Base-by-base conservation (phyloP, 2,797 vertebrate species). In the Chlorospingus semifuscus region DNA sequence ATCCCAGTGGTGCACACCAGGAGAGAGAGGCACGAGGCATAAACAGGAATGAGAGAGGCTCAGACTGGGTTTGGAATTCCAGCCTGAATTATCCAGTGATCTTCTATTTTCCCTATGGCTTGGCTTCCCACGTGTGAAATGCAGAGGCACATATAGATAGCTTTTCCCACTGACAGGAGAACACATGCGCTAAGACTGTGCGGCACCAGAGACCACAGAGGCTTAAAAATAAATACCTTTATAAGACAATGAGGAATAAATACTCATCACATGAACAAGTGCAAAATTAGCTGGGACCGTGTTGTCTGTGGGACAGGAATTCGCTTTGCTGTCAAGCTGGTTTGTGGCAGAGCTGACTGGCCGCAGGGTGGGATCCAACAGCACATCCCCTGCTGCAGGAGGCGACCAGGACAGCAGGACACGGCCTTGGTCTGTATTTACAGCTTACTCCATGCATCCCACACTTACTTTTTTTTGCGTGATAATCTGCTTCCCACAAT, bases 221-320 rank as follows among this genome's bases (percentile, higher is more conserved):
- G 39, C 52, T 89, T 81, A 93, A 92, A 93, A 91, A 94, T 78
- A 93, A 94, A 46, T 30, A 94, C 59, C 83, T 90, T 81, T 79
- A 87, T 22, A 91, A 88, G 70, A 95, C 70, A 95, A 90, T 64
- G 72, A 92, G 83, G 63, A 88, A 90, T 66, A 89, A 92, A 93
- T 86, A 83, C 24, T n/a, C 56, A 44, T 64, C 89, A 91, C 74
- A 68, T 57, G 76, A 72, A 87, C 74, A 90, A 90, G 80, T 88
- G 83, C 83, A 87, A 79, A 94, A 96, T 90, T 93, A 94, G 72
- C 65, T 65, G 64, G 36, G 30, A 87, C 14, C 2, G 0, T 20
- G 42, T 26, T 86, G 65, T 32, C 85, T 88, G 30, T 12, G 20
- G 57, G 52, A 70, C 55, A 49, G 37, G 70, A 92, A 94, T 77